Conservation (phyloP, 1,140 invertebrate species). For the Neelides sp. region DNA sequence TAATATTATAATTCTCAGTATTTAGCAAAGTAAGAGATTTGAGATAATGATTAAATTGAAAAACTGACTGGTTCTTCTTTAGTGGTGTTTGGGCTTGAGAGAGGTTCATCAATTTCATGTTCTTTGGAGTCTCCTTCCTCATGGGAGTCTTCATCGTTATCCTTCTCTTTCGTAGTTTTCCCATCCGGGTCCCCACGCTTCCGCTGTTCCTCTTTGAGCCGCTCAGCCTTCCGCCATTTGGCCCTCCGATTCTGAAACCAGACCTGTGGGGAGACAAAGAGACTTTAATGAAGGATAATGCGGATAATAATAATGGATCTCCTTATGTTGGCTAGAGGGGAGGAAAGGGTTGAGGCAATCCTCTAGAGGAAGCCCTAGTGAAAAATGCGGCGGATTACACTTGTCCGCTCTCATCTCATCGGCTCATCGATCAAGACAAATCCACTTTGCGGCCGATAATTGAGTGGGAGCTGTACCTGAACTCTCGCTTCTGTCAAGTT, state of each 20-base stretch:
- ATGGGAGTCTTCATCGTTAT: not conserved
- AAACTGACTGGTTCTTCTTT: no score
- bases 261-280: constrained; percentile 48
- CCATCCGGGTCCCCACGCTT: constrained; percentile 42
- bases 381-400: constrained; percentile 23
- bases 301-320: no score
- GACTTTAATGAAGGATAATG: no score
- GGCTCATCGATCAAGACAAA: constrained; percentile 17
- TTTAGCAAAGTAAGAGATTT: no score
- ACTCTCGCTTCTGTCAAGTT: constrained; percentile 93
- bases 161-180: not conserved
- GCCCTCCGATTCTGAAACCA: constrained; percentile 90
- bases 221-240: constrained; percentile 84
- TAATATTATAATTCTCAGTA: no score
- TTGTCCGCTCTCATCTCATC: constrained; percentile 13
- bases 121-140: not conserved
- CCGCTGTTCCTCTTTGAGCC: constrained; percentile 75
- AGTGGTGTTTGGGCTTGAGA: no score
- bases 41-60: no score
- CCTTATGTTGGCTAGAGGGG: no score
- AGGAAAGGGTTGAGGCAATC: not conserved
- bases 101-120: not conserved
- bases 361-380: constrained; percentile 6
- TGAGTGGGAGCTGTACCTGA: constrained; percentile 53
- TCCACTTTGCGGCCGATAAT: constrained; percentile 23